Evolutionary conservation across 2,113 vertebrate genomes (phyloP).

Genomic region (Eulemur rufifrons): DNA sequence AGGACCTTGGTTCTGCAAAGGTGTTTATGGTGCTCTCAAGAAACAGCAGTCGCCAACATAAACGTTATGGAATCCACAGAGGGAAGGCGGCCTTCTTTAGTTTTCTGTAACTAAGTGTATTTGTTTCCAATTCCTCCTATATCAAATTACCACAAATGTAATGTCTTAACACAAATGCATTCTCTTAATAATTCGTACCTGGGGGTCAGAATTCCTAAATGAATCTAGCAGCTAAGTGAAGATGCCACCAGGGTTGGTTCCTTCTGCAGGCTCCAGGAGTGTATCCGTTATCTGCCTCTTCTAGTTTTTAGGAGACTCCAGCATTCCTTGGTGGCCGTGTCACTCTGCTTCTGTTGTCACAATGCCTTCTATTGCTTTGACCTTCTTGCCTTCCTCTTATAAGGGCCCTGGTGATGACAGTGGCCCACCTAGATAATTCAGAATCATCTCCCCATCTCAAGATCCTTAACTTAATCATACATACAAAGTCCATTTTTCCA

Average conservation of each 20-base stretch:
- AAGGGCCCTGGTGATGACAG: neutral
- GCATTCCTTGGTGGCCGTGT: no score
- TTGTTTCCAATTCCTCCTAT: neutral
- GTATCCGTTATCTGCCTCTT: no score
- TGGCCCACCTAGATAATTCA: no score
- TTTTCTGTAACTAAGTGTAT: neutral
- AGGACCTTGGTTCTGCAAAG: neutral
- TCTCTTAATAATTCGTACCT: neutral
- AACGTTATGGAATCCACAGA: fast-evolving
- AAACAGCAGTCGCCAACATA: neutral
- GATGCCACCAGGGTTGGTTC: neutral
- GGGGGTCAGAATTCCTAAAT: neutral
- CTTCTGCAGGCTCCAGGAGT: neutral
- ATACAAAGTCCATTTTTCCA: no score
- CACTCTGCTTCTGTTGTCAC: neutral
- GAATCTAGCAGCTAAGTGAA: neutral
- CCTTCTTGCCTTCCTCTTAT: neutral
- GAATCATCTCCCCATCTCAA: neutral
- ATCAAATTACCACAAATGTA: fast-evolving
- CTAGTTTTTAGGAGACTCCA: neutral
- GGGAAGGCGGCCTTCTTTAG: neutral
- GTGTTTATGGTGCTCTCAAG: no score
- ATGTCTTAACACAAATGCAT: neutral
- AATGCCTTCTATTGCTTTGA: fast-evolving
- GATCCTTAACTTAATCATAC: neutral